Evolutionary conservation across 2,113 vertebrate species (phyloP), one percentile per base, ranked within the genome.

Genomic region (Centrocercus urophasianus): DNA sequence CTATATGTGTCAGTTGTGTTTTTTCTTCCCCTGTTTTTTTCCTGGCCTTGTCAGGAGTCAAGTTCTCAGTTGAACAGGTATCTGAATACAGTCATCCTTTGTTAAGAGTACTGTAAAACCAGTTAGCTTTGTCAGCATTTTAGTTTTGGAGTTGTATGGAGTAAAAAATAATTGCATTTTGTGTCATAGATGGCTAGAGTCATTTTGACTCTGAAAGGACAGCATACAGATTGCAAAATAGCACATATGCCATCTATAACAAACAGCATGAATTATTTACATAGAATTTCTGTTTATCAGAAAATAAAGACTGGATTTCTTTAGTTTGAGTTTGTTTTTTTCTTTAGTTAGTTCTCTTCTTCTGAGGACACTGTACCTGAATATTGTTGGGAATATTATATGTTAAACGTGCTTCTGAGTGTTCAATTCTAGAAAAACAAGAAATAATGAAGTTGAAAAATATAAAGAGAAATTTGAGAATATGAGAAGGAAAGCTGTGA

Each of bases 251-350:
- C 25, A 84, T 72, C 75, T 43, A 11, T 36, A 78, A 18, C 48
- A 43, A 86, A 87, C 65, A 59, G 66, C 28, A 30, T 92, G 32
- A 88, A 75, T 66, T 94, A 57, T 88, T 95, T 95, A 65, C 61
- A 6, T 64, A 86, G 61, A 64, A 84, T 15, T 86, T 86, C 70
- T 92, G 40, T 80, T 80, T 52, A 32, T 90, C 18, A 69, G 66
- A 92, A 93, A 94, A 82, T 86, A 86, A 75, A 80, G 83, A 63
- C 3, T 5, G 3, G 16, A 74, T 65, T 77, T 90, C 8, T 71
- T 89, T 43, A 87, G 32, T 70, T 76, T 77, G 2, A 1, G 34
- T 63, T 72, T 30, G 10, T 3, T 75, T n/a, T 38, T 69, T 56
- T 42, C 1, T 54, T 20, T 6, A 19, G 7, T 50, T 50, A 50